Conservation (phyloP, 2,888 invertebrate species). For the Cordilura impudica region DNA sequence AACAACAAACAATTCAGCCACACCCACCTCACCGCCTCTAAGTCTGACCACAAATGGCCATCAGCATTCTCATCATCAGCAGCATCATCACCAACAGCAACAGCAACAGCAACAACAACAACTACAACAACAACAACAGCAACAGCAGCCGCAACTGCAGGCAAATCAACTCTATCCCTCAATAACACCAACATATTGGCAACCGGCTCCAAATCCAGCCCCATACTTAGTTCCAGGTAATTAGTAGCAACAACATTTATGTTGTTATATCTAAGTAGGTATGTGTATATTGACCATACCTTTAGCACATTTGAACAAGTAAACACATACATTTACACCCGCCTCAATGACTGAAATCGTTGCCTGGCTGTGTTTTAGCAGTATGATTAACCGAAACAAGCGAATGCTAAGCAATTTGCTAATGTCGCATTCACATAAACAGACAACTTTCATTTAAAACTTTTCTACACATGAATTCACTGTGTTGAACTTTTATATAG, state of each 20-base stretch:
- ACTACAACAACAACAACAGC: slow-evolving; percentile 31
- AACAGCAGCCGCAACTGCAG: slow-evolving; percentile 66
- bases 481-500: no score
- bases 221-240: slow-evolving; percentile 92
- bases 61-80: slow-evolving; percentile 47
- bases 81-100: slow-evolving; percentile 40
- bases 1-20: slow-evolving; percentile 60
- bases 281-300: slow-evolving; percentile 21
- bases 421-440: no score
- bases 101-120: slow-evolving; percentile 29
- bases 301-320: not conserved
- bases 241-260: slow-evolving; percentile 67
- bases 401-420: no score
- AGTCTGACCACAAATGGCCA: slow-evolving; percentile 62
- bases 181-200: slow-evolving; percentile 91
- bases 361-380: no score
- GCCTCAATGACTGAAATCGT: not conserved
- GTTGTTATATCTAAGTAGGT: not conserved
- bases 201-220: slow-evolving; percentile 87
- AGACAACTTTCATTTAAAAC: no score
- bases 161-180: slow-evolving; percentile 82
- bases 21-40: slow-evolving; percentile 63
- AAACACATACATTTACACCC: slow-evolving; percentile 10
- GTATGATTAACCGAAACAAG: no score
- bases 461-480: no score